Percentiles rank a stretch among this genome's conserved stretches.
Conservation (phyloP, 1,140 invertebrate genomes). For the Drosophila nasuta region DNA sequence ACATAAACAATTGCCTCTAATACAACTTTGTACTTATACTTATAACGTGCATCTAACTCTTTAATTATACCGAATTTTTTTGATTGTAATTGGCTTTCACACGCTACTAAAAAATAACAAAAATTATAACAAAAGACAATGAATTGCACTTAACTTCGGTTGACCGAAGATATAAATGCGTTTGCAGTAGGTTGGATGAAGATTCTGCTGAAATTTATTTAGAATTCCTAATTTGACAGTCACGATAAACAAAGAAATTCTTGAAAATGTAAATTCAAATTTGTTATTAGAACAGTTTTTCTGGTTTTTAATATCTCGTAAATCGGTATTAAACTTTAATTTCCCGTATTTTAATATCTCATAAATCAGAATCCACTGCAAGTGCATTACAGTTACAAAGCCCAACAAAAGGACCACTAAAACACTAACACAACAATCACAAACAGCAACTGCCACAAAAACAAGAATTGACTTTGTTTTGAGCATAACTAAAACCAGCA, state of each 20-base stretch:
- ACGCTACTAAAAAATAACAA: slow-evolving; percentile 53
- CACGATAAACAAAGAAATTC: too few species aligned
- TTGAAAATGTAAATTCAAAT: too few species aligned
- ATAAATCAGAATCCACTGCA: not conserved
- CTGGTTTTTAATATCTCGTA: too few species aligned
- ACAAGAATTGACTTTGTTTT: slow-evolving; percentile 59
- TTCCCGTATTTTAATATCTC: too few species aligned
- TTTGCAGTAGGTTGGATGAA: slow-evolving; percentile 19
- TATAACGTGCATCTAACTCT: slow-evolving; percentile 74
- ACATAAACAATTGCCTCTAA: slow-evolving; percentile 34
- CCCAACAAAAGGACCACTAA: slow-evolving; percentile 28
- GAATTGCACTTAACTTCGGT: slow-evolving; percentile 6
- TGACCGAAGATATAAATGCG: slow-evolving; percentile 8
- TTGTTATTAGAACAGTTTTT: too few species aligned
- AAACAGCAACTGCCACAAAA: slow-evolving; percentile 33
- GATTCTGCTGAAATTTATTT: too few species aligned
- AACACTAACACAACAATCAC: slow-evolving; percentile 51
- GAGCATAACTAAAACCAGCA: slow-evolving; percentile 42
- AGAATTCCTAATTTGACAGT: too few species aligned
- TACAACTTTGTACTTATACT: slow-evolving; percentile 42
- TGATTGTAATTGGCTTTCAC: slow-evolving; percentile 71
- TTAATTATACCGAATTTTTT: slow-evolving; percentile 61
- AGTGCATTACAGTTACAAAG: not conserved
- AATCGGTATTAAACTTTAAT: too few species aligned
- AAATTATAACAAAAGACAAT: slow-evolving; percentile 38